These are phyloP conservation scores for Penaeus japonicus DNA, from an alignment of 1,140 invertebrate genomes.

Conservation along the genomic window DNA sequence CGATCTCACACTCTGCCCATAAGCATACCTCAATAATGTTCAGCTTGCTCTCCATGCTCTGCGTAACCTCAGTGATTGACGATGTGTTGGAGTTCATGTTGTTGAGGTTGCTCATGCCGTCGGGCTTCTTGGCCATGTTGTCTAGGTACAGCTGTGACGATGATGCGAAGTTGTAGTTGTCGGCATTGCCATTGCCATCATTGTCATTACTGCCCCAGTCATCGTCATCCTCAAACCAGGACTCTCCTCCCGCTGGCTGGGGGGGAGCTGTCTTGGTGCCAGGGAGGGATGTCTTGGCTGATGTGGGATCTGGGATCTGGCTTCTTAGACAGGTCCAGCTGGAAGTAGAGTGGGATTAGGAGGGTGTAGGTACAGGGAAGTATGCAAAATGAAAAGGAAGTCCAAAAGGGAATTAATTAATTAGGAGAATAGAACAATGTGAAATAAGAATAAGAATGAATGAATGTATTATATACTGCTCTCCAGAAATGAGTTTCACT, in stretches of 20 bases:
- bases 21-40: constrained; percentile 51
- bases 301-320: constrained; percentile 68
- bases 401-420: background rate
- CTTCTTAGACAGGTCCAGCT: constrained; percentile 76
- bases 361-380: background rate
- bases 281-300: constrained; percentile 61
- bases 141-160: constrained; percentile 40
- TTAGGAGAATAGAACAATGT: background rate
- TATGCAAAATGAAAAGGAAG: background rate
- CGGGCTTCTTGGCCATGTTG: constrained; percentile 33
- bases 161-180: constrained; percentile 25
- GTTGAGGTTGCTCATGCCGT: constrained; percentile 32
- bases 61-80: constrained; percentile 32
- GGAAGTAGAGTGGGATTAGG: constrained; percentile 49
- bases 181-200: constrained; percentile 65
- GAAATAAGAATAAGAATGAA: background rate
- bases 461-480: too few species aligned
- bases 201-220: constrained; percentile 75
- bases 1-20: too few species aligned
- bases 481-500: too few species aligned
- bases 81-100: constrained; percentile 51
- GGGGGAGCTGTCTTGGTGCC: constrained; percentile 61
- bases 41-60: constrained; percentile 50
- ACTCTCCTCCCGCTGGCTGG: constrained; percentile 60
- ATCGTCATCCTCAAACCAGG: constrained; percentile 76